Base-by-base conservation (phyloP, 1,140 invertebrate species). In the Trichonephila clavata region DNA sequence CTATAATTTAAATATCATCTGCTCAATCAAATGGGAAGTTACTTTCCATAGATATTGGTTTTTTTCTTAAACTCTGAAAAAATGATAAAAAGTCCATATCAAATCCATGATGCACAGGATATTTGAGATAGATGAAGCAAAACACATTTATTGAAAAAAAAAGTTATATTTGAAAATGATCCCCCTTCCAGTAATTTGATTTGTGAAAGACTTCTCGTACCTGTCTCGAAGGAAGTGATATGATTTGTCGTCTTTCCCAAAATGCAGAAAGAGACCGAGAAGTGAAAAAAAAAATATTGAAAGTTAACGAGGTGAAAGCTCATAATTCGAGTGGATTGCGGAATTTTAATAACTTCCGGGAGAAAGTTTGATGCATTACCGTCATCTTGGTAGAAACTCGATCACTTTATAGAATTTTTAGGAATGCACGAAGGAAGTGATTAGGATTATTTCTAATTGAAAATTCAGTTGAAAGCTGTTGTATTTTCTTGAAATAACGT, bases 261-360 rank as follows among this genome's bases (percentile, higher is more conserved):
- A 50, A 83, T 21, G 39, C n/a, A 50, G 81, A n/a, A 21, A 50
- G 8, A 83, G 8, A 20, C 10, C 21, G 81, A n/a, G 21, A 13
- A 10, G 39, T 8, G 2, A 24, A 50, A n/a, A 50, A 83, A 59
- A 27, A 27, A 24, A 2, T 43, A 13, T 32, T 32, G 14, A 77
- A 24, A 77, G 21, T 83, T 83, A 81, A 81, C 77, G 77, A 81
- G 77, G 77, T 10, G 27, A n/a, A 20, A 24, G 81, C n/a, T 83
- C 21, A 50, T 50, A 83, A 83, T 24, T 57, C 21, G 6, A 10
- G 7, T 57, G 84, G 84, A 86, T 63, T 86, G 24, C 16, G 27
- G 68, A 77, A 77, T 39, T 77, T 86, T 86, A 86, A 86, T 61
- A 61, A 63, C 59, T 8, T 32, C 24, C 24, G 68, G 14, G 27